Base-by-base conservation (phyloP, 2,888 invertebrate species). In the Patella ulyssiponensis region DNA sequence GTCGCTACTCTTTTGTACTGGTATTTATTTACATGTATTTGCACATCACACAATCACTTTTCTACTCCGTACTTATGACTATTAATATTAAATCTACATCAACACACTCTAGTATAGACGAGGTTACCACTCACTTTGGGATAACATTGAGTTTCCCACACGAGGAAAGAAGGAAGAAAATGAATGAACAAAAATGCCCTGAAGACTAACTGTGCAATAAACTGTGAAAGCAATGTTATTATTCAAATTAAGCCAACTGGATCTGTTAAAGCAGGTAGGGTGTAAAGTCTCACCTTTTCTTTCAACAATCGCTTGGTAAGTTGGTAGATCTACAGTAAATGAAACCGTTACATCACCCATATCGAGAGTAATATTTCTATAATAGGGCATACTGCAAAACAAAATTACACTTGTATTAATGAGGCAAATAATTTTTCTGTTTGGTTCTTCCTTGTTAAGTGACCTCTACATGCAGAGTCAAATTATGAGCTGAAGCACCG, bases 261-360 rank as follows among this genome's bases (percentile, higher is more conserved):
- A 56, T 56, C 17, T 56, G 56, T 56, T 17, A 56, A 56, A 56
- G 56, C 15, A 56, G 56, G 56, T 56, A 56, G 56, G 56, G 56
- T 56, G 64, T 64, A 64, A 64, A 64, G 17, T 64, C 64, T 64
- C 64, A 64, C 64, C 64, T 64, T 64, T 64, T 64, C 64, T 64
- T 64, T 17, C 15, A 15, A 64, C 64, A 64, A 64, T 15, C 12
- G 64, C 64, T 15, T 64, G n/a, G 20, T 64, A 64, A 20, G 64
- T 64, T 64, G 64, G 64, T 64, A 64, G 12, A 64, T 64, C 64
- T 11, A 64, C 64, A 64, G 64, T 9, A n/a, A 64, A 20, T 4
- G 64, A 20, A 9, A 64, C 64, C 20, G n/a, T 64, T 64, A 15
- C 64, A 64, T 64, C 64, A 12, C n/a, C 20, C 15, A 64, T 64